A percentile compares a stretch with the other conserved stretches of the same genome.
Evolutionary conservation across 2,888 invertebrate species (phyloP).

Genomic region (Exocentrus adspersus): DNA sequence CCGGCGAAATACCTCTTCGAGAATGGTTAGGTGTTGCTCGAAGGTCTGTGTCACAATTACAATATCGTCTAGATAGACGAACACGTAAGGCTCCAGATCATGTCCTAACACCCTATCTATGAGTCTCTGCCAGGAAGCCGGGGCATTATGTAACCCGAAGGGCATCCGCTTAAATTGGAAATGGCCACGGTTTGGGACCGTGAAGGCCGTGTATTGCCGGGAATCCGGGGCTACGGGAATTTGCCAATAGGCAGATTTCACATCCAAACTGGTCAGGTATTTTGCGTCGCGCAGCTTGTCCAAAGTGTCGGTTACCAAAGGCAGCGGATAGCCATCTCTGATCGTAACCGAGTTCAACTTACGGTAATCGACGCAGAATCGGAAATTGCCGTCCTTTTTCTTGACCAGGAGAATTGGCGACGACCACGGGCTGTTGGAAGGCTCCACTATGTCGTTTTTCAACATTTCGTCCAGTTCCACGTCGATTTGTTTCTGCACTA

Average conservation of each 20-base stretch:
- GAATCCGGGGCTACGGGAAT: slow-evolving; percentile 43
- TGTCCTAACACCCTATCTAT: slow-evolving; percentile 12
- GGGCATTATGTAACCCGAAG: slow-evolving; percentile 50
- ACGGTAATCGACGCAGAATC: slow-evolving; percentile 53
- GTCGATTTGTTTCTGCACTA: slow-evolving; percentile 24
- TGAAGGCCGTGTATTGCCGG: slow-evolving; percentile 1
- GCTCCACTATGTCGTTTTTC: slow-evolving; percentile 43
- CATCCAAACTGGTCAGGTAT: slow-evolving; percentile 51
- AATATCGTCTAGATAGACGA: slow-evolving; percentile 15
- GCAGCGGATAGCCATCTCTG: slow-evolving; percentile 53
- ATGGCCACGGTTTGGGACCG: slow-evolving; percentile 47
- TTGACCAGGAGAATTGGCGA: slow-evolving; percentile 47
- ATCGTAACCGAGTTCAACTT: slow-evolving; percentile 50
- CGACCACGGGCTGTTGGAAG: slow-evolving; percentile 47
- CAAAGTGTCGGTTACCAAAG: slow-evolving; percentile 48
- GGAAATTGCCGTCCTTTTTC: slow-evolving; percentile 43
- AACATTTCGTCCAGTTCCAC: slow-evolving; percentile 30
- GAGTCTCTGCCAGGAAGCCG: slow-evolving; percentile 49
- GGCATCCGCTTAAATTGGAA: slow-evolving; percentile 52
- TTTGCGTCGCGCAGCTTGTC: slow-evolving; percentile 48
- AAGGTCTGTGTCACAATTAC: slow-evolving; percentile 6
- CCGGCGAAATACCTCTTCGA: slow-evolving; percentile 4
- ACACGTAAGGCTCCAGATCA: slow-evolving; percentile 1
- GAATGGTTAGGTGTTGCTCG: neutral
- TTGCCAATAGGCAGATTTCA: slow-evolving; percentile 49